Evolutionary conservation across 2,113 vertebrate genomes (phyloP).

Genomic region (Calonectris borealis): DNA sequence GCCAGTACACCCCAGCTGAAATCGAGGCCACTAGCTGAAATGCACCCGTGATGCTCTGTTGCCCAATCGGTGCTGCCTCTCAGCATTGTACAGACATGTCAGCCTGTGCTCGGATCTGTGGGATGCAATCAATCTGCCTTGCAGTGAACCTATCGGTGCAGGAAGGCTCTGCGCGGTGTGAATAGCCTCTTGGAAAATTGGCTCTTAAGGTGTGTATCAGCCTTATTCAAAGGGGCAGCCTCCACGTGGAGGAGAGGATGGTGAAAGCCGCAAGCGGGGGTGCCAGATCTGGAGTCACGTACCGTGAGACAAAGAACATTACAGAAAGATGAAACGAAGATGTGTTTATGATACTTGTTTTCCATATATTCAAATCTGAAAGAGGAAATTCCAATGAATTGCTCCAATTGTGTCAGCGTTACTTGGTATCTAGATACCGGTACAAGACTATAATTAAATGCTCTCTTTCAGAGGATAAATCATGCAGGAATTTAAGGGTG

Average conservation of each 20-base stretch:
- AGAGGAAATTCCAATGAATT: conserved; percentile 66
- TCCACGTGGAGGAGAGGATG: neutral
- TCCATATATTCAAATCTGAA: neutral
- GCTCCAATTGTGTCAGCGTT: conserved; percentile 36
- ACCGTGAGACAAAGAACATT: neutral
- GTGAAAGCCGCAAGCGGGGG: neutral
- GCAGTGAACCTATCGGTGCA: neutral
- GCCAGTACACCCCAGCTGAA: neutral
- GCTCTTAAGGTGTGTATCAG: neutral
- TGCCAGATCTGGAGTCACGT: neutral
- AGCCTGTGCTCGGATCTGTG: neutral
- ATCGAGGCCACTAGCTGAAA: neutral
- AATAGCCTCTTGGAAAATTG: neutral
- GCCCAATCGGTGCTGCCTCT: neutral
- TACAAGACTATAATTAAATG: conserved; percentile 54
- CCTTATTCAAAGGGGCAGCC: neutral
- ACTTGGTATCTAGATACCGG: conserved; percentile 22
- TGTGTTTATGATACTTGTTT: neutral
- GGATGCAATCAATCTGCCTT: neutral
- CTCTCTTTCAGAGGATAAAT: conserved; percentile 40
- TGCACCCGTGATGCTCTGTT: neutral
- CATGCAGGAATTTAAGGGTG: conserved; percentile 38
- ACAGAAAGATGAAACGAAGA: neutral
- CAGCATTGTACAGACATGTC: neutral
- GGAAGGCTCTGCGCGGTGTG: neutral